These are phyloP conservation scores for Limnephilus lunatus DNA, from an alignment of 2,888 invertebrate species.

Conservation along the genomic window DNA sequence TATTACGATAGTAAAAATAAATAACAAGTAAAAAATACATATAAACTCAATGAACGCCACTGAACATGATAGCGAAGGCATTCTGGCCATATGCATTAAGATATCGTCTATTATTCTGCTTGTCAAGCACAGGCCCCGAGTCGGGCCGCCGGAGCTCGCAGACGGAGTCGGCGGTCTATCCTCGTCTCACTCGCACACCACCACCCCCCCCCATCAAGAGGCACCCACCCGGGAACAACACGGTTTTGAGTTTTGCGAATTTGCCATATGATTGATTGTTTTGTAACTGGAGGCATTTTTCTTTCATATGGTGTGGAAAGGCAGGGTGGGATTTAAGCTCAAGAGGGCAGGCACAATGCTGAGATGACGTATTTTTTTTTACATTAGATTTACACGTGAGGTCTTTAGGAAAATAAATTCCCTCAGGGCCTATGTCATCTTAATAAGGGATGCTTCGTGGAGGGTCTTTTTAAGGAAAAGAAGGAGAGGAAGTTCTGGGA, in stretches of 20 bases:
- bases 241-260: neutral
- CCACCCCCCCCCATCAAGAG: neutral
- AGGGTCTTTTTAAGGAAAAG: too few species aligned
- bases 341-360: neutral
- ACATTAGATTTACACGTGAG: too few species aligned
- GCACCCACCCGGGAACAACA: neutral
- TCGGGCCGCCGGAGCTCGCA: neutral
- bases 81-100: conserved; percentile 51
- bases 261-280: neutral
- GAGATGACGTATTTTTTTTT: neutral
- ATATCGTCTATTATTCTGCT: conserved; percentile 51
- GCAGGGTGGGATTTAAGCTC: neutral
- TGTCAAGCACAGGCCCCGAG: conserved; percentile 44
- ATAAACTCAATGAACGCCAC: neutral
- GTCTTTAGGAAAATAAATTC: too few species aligned
- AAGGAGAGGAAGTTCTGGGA: too few species aligned
- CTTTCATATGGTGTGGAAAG: neutral
- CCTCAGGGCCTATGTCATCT: too few species aligned
- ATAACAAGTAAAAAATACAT: too few species aligned
- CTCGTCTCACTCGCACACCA: neutral
- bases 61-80: conserved; percentile 24
- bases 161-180: neutral
- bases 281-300: neutral
- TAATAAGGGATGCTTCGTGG: too few species aligned
- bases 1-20: too few species aligned